Conservation (phyloP, 2,113 vertebrate species). For the Zosterops hypoxanthus region DNA sequence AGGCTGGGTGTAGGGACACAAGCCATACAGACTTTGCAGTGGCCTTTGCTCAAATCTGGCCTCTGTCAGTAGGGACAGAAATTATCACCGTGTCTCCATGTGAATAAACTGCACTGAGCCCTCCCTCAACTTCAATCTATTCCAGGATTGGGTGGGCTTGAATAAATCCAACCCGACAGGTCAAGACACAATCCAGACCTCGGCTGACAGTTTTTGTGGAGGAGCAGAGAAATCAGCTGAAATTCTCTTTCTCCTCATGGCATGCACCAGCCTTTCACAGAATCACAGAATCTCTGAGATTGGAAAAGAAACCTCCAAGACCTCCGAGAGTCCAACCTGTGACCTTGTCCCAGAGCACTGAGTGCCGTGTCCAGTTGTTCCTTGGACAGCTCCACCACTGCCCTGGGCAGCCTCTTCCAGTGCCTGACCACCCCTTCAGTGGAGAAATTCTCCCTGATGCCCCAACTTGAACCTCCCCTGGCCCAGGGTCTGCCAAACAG, state of each 20-base stretch:
- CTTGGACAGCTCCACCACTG: not conserved
- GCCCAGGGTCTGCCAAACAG: not conserved
- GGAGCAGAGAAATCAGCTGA: not conserved
- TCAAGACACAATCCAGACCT: not conserved
- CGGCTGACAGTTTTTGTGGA: not conserved
- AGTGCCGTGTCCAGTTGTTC: not conserved
- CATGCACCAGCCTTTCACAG: not conserved
- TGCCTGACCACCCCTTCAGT: not conserved
- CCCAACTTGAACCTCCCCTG: not conserved
- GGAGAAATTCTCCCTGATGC: not conserved
- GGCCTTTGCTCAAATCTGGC: not conserved
- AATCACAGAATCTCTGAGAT: not conserved
- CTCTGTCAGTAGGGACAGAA: slow-evolving; percentile 14
- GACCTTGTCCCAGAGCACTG: not conserved
- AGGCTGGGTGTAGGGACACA: not conserved
- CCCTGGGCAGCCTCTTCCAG: not conserved
- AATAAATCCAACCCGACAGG: not conserved
- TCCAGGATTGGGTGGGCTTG: not conserved
- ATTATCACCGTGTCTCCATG: not conserved
- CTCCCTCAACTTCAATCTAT: not conserved
- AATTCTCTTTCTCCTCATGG: not conserved
- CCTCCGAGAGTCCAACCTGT: not conserved
- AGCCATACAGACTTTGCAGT: not conserved
- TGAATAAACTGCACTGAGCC: not conserved
- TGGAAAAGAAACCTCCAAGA: not conserved